Evolutionary conservation across 1,140 invertebrate genomes (phyloP).

Genomic region (Zaprionus kolodkinae): DNA sequence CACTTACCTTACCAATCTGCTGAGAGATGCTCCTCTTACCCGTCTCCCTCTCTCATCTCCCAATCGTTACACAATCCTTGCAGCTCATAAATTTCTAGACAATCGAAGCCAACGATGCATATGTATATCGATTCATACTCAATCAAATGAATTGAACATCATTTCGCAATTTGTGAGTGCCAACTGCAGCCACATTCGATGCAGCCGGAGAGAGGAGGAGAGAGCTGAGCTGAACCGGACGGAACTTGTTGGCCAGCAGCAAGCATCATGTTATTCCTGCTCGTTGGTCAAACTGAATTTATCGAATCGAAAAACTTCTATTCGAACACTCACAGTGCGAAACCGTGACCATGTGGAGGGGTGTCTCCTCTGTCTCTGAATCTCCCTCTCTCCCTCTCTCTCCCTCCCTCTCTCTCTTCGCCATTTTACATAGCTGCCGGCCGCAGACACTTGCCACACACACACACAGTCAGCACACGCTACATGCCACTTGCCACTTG

Average conservation of each 20-base stretch:
- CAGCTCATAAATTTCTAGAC: neutral
- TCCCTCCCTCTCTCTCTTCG: too few relatives aligned
- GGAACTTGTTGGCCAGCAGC: slow-evolving; percentile 1
- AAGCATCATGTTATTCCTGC: slow-evolving; percentile 1
- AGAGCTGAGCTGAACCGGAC: neutral
- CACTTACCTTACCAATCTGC: too few relatives aligned
- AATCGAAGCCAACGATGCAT: neutral
- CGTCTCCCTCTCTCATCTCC: too few relatives aligned
- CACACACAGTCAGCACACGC: neutral
- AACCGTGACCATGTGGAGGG: neutral
- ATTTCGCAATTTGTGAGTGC: neutral
- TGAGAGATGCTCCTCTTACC: too few relatives aligned
- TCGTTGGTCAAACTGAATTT: too few relatives aligned
- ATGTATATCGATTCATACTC: neutral
- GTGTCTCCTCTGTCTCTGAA: neutral
- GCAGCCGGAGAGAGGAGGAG: neutral
- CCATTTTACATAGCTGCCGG: neutral
- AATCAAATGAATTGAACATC: neutral
- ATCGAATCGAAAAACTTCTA: too few relatives aligned
- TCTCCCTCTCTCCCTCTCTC: neutral
- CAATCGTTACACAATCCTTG: too few relatives aligned
- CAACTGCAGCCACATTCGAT: neutral
- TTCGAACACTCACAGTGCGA: neutral
- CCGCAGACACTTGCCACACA: neutral
- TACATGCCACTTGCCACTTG: slow-evolving; percentile 8